Conservation (phyloP, 1,140 invertebrate species). For the Drosophila prosaltans region DNA sequence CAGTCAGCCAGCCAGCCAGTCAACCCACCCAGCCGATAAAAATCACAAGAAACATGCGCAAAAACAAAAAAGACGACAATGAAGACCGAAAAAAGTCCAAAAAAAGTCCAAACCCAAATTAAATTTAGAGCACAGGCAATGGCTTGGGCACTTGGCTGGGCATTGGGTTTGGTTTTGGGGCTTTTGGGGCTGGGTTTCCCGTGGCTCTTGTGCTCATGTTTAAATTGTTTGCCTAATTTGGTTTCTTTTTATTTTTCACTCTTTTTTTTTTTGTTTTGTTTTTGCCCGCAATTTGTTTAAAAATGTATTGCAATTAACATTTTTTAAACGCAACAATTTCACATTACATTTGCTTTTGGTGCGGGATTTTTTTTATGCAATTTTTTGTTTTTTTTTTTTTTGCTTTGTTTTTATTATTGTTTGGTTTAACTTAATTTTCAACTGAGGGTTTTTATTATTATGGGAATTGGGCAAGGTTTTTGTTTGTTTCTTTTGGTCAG, state of each 20-base stretch:
- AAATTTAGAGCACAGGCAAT: constrained; percentile 70
- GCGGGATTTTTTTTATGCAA: constrained; percentile 59
- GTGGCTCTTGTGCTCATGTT: constrained; percentile 59
- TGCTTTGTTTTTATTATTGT: neutral
- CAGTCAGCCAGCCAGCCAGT: constrained; percentile 58
- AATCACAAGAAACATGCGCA: constrained; percentile 76
- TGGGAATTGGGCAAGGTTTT: constrained; percentile 11
- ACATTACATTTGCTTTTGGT: constrained; percentile 60
- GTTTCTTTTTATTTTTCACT: constrained; percentile 20
- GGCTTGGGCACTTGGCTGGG: constrained; percentile 43
- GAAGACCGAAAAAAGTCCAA: constrained; percentile 58
- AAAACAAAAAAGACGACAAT: constrained; percentile 38
- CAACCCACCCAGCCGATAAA: constrained; percentile 78
- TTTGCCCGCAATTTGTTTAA: constrained; percentile 34
- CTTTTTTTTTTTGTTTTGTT: constrained; percentile 21
- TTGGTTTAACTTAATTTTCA: constrained; percentile 1
- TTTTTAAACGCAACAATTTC: constrained; percentile 75
- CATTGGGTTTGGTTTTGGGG: neutral
- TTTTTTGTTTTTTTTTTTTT: constrained; percentile 24
- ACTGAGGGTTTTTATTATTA: neutral
- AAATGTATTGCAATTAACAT: constrained; percentile 78
- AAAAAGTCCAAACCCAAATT: constrained; percentile 66
- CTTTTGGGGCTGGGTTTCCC: constrained; percentile 59
- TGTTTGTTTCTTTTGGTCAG: neutral
- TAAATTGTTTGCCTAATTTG: constrained; percentile 78